phyloP scores from a whole-genome alignment of 2,888 invertebrate genomes.

The Dicyrtomina minuta region DNA sequence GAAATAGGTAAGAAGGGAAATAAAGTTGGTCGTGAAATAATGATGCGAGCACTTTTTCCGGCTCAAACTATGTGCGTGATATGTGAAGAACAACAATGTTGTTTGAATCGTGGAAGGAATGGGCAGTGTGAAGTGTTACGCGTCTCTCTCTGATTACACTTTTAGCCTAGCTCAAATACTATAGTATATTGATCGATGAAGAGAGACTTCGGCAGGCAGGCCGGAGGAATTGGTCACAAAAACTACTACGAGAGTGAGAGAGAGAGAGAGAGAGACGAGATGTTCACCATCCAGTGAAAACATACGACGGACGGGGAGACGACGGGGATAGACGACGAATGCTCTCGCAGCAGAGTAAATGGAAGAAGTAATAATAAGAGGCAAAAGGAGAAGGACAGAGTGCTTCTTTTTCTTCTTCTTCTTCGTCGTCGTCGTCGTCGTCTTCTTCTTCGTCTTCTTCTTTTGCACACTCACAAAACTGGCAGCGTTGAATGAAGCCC shows the following conservation, averaged over 20 bases:
- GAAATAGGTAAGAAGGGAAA: too few relatives aligned
- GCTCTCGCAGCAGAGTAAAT: not conserved
- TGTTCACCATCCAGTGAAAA: too few relatives aligned
- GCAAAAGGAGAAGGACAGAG: not conserved
- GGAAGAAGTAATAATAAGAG: not conserved
- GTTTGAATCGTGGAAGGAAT: constrained; percentile 36
- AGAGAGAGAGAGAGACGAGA: not conserved
- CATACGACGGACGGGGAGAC: too few relatives aligned
- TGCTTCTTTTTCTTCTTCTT: too few relatives aligned
- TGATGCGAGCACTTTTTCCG: constrained; percentile 35
- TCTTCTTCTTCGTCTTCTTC: constrained; percentile 16
- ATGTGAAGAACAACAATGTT: constrained; percentile 41
- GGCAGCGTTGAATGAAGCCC: constrained; percentile 36
- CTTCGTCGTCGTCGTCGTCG: too few relatives aligned
- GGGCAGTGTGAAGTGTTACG: constrained; percentile 38
- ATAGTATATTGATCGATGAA: constrained; percentile 46
- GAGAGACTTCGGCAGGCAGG: constrained; percentile 35
- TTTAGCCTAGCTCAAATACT: constrained; percentile 37
- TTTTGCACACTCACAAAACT: constrained; percentile 24
- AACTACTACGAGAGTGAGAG: constrained; percentile 7
- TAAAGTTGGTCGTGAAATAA: constrained; percentile 35
- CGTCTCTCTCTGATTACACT: constrained; percentile 44
- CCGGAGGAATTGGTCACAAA: too few relatives aligned
- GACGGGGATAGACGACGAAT: not conserved
- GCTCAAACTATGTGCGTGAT: constrained; percentile 35